Evolutionary conservation across 1,140 invertebrate species (phyloP), one percentile per base, ranked within the genome.

Genomic region (Luehdorfia chinensis): DNA sequence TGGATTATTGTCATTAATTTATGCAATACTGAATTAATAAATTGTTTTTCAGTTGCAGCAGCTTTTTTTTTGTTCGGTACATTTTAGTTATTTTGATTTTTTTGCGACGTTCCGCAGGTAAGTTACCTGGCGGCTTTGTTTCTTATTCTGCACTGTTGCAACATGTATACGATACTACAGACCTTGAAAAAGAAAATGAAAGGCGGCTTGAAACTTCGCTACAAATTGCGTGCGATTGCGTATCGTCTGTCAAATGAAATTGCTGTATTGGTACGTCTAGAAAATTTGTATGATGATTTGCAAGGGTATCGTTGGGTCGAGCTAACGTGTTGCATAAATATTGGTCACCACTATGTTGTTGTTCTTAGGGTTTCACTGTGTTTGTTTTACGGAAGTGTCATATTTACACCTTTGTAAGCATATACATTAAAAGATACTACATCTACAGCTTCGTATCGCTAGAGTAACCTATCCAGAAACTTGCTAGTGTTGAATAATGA

Each of bases 141-240:
- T 76, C 90, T 97, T 43, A 75, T 95, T 39, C 88, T 99, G 25
- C 97, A 96, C 84, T 78, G 94, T 50, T 97, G 96, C 47, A 99
- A 99, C 81, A 92, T 91, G 48, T 95, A 93, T 13, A 98, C 96
- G 4, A 73, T 87, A 57, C 75, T 92, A 21, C 89, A 93, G 87
- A 94, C 97, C 3, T 93, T 98, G 64, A 93, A 94, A 43, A 93
- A 96, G 79, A 99, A 99, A 89, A 88, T 96, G 28, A 90, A 90
- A 41, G 92, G 94, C 49, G 88, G 89, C 21, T 84, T 92, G 61
- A 85, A 85, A 58, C 67, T 87, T 18, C 70, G 79, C 23, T 88
- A 88, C 73, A 77, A 76, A 62, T 78, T 88, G 49, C 75, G 74
- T 28, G 87, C 87, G 9, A 84, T 87, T 36, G 85, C 83, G 32